A percentile compares a stretch with the other conserved stretches of the same genome.
These are phyloP conservation scores for Gambelia wislizenii DNA, from an alignment of 2,797 vertebrate species.

Conservation along the genomic window DNA sequence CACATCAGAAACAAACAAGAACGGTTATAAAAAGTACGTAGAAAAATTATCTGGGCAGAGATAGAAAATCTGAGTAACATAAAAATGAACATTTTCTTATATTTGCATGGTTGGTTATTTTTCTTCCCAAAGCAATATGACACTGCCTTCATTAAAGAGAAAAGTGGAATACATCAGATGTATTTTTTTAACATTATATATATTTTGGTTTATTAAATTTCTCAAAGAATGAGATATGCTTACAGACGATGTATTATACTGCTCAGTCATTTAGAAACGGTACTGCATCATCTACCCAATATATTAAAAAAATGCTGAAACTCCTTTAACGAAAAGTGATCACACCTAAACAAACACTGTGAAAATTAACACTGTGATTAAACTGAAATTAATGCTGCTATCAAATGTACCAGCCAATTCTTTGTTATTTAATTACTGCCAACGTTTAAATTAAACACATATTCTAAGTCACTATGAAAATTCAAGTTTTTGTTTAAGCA, in stretches of 20 bases:
- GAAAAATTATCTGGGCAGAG: neutral
- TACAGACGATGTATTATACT: conserved; percentile 47
- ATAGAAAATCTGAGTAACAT: neutral
- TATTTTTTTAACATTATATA: conserved; percentile 42
- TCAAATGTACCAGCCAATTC: conserved; percentile 59
- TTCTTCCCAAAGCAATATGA: conserved; percentile 23
- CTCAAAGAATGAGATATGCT: conserved; percentile 45
- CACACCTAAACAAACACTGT: conserved; percentile 61
- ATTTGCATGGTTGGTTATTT: conserved; percentile 2
- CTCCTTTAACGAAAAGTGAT: conserved; percentile 59
- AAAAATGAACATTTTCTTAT: neutral
- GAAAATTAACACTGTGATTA: conserved; percentile 48
- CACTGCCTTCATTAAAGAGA: conserved; percentile 41
- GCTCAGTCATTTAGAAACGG: conserved; percentile 64
- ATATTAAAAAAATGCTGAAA: conserved; percentile 55
- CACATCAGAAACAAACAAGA: neutral
- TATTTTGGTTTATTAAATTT: conserved; percentile 55
- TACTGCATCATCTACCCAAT: conserved; percentile 51
- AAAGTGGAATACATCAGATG: conserved; percentile 52
- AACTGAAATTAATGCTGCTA: conserved; percentile 45
- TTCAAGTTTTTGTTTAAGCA: conserved; percentile 65
- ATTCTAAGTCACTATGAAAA: conserved; percentile 54
- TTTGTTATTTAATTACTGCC: conserved; percentile 61
- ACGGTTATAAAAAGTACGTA: neutral
- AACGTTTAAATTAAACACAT: conserved; percentile 46